Evolutionary conservation across 2,797 vertebrate genomes (phyloP).

Genomic region (Xyrichtys novacula): DNA sequence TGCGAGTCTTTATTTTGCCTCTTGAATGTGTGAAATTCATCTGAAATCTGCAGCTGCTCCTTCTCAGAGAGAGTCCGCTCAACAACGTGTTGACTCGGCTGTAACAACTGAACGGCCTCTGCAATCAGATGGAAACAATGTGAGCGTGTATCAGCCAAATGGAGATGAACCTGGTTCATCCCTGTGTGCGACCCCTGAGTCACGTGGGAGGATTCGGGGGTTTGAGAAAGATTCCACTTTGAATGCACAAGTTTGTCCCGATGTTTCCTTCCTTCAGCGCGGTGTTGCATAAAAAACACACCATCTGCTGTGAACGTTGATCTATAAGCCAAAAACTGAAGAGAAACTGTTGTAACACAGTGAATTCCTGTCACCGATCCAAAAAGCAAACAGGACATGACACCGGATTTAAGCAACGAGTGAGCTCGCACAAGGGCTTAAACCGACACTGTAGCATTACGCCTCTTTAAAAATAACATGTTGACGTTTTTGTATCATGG

Average conservation of each 20-base stretch:
- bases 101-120: neutral
- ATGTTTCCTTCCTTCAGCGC: constrained; percentile 40
- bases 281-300: constrained; percentile 27
- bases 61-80: neutral
- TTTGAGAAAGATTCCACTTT: constrained; percentile 22
- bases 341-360: constrained; percentile 24
- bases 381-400: constrained; percentile 10
- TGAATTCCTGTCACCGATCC: constrained; percentile 13
- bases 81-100: neutral
- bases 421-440: neutral
- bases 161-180: neutral
- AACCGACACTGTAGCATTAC: constrained; percentile 11
- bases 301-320: constrained; percentile 58
- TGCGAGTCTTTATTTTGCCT: no score
- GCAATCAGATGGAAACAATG: neutral
- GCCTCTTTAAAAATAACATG: neutral
- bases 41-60: no score
- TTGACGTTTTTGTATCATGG: neutral
- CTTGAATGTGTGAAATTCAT: no score
- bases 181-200: constrained; percentile 6
- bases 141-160: neutral
- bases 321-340: constrained; percentile 44
- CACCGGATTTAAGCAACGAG: neutral
- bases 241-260: constrained; percentile 36
- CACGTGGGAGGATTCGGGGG: constrained; percentile 1